A percentile compares a stretch with the other conserved stretches of the same genome.
Conservation (phyloP, 2,113 vertebrate genomes). For the Passer montanus region DNA sequence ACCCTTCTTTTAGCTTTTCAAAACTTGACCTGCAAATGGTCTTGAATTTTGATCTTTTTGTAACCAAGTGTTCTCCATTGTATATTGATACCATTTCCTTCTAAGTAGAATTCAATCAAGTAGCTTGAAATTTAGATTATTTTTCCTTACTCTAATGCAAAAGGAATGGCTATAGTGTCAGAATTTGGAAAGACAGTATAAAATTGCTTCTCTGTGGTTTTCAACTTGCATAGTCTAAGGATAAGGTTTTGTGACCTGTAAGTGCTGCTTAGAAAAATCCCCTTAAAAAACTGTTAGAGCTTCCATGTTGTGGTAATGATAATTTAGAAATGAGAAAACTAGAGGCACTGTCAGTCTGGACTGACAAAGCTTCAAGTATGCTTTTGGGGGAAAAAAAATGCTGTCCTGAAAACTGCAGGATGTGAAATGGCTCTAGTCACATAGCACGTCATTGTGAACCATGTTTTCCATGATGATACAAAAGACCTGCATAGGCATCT, state of each 20-base stretch:
- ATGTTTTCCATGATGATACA: background rate
- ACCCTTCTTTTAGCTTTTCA: background rate
- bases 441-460: background rate
- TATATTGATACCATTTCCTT: background rate
- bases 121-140: background rate
- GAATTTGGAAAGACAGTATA: background rate
- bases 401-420: background rate
- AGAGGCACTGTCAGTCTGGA: background rate
- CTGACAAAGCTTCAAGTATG: background rate
- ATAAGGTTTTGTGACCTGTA: accelerated
- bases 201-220: background rate
- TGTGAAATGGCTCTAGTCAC: background rate
- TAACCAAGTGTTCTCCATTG: background rate
- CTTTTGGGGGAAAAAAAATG: background rate
- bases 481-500: background rate
- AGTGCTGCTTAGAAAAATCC: background rate
- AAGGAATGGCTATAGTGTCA: background rate
- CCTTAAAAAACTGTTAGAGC: background rate
- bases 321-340: background rate
- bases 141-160: background rate
- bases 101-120: background rate
- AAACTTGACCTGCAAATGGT: background rate
- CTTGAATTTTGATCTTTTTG: background rate
- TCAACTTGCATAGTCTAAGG: background rate
- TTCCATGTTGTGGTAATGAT: background rate